phyloP scores from a whole-genome alignment of 2,888 invertebrate genomes.

The Noctuana brunneofusca region DNA sequence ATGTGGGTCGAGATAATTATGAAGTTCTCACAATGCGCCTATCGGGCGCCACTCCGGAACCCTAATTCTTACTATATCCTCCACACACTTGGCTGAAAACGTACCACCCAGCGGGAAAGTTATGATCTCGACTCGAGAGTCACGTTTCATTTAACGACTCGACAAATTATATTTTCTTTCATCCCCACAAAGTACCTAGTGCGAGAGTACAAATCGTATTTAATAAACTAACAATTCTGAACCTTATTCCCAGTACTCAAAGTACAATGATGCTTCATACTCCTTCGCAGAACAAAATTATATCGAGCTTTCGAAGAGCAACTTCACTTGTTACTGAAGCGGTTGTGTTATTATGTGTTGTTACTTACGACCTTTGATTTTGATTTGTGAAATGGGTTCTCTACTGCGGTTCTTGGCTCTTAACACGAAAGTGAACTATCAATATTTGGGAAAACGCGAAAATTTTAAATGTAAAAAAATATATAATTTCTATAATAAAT shows the following conservation, averaged over 20 bases:
- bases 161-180: slow-evolving; percentile 36
- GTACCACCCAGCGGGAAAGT: slow-evolving; percentile 55
- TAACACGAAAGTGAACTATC: slow-evolving; percentile 17
- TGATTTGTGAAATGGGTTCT: slow-evolving; percentile 30
- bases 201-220: slow-evolving; percentile 22
- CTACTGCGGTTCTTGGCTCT: slow-evolving; percentile 21
- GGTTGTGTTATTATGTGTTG: slow-evolving; percentile 34
- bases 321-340: slow-evolving; percentile 30
- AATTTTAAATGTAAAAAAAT: not conserved
- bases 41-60: slow-evolving; percentile 46
- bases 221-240: slow-evolving; percentile 5
- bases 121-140: slow-evolving; percentile 46
- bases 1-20: slow-evolving; percentile 56
- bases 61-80: slow-evolving; percentile 36
- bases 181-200: slow-evolving; percentile 27
- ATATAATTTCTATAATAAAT: not conserved
- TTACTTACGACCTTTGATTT: slow-evolving; percentile 31
- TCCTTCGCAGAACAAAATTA: slow-evolving; percentile 4
- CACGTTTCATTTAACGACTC: slow-evolving; percentile 60
- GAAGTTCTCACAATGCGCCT: slow-evolving; percentile 48
- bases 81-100: slow-evolving; percentile 26
- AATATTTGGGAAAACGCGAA: not conserved
- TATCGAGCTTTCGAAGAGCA: slow-evolving; percentile 23
- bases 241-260: slow-evolving; percentile 3
- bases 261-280: not conserved